Percentiles rank a stretch among this genome's conserved stretches.
Evolutionary conservation across 64 coral and sea anemone genomes (phyloP).

Genomic region (Stichodactyla mertensii): DNA sequence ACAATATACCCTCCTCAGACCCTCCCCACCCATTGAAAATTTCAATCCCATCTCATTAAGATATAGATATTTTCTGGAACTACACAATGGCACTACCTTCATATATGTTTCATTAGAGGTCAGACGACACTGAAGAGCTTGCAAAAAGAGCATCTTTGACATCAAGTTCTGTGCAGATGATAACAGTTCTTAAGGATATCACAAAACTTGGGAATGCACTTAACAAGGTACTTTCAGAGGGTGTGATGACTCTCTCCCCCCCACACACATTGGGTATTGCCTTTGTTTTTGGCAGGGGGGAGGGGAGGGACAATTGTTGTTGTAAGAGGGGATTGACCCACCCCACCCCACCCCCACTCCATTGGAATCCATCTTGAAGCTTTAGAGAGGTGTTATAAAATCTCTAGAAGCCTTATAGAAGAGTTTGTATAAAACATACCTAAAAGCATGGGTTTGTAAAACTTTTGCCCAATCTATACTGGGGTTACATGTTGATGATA

Average conservation of each 20-base stretch:
- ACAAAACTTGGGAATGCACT: slow-evolving; percentile 61
- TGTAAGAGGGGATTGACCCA: too few relatives aligned
- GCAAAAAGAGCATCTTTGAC: slow-evolving; percentile 11
- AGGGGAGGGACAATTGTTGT: too few relatives aligned
- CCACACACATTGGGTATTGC: too few relatives aligned
- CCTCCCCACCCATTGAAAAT: background rate
- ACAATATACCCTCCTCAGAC: background rate
- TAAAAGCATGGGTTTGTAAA: too few relatives aligned
- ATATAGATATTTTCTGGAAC: background rate
- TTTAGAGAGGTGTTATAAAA: too few relatives aligned
- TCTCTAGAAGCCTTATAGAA: too few relatives aligned
- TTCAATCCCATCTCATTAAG: background rate
- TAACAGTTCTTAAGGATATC: slow-evolving; percentile 66
- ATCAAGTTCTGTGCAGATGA: slow-evolving; percentile 49
- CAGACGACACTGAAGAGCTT: slow-evolving; percentile 30
- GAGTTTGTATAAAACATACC: too few relatives aligned
- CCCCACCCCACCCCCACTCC: too few relatives aligned
- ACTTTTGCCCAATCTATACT: too few relatives aligned
- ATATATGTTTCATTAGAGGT: background rate
- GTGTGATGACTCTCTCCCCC: background rate
- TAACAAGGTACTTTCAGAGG: slow-evolving; percentile 51
- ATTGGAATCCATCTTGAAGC: too few relatives aligned
- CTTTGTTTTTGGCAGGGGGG: too few relatives aligned
- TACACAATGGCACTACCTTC: background rate
- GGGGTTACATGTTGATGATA: too few relatives aligned